Evolutionary conservation across 1,140 invertebrate species (phyloP).

Genomic region (Ceratitis capitata): DNA sequence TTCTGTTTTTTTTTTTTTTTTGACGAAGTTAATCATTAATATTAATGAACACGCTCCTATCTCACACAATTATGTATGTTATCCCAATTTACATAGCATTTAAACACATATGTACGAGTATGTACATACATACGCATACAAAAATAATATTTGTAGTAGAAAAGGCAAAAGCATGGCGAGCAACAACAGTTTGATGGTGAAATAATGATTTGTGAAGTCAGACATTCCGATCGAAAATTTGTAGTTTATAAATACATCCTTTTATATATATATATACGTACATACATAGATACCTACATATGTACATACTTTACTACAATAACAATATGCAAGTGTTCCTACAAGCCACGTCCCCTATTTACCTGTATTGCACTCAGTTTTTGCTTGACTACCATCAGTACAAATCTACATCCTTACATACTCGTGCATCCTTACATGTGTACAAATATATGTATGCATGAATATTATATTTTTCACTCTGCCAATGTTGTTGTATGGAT

Average conservation of each 20-base stretch:
- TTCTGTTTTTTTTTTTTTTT: not conserved
- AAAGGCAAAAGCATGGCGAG: too few relatives aligned
- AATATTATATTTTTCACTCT: not conserved
- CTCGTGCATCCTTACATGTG: not conserved
- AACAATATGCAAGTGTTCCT: not conserved
- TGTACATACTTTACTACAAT: not conserved
- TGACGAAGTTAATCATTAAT: not conserved
- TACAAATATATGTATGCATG: not conserved
- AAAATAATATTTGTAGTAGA: too few relatives aligned
- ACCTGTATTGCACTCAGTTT: not conserved
- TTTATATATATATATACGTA: not conserved
- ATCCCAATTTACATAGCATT: too few relatives aligned
- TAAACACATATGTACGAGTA: not conserved
- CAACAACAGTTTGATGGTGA: not conserved
- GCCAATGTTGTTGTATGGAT: not conserved
- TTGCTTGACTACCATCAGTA: not conserved
- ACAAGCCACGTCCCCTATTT: not conserved
- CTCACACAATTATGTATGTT: not conserved
- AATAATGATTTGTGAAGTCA: not conserved
- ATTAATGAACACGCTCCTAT: not conserved
- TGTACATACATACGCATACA: not conserved
- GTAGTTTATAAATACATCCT: not conserved
- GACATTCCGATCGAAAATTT: not conserved
- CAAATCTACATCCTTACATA: not conserved
- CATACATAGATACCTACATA: not conserved